phyloP scores from a whole-genome alignment of 2,113 vertebrate genomes.

The Solea solea region DNA sequence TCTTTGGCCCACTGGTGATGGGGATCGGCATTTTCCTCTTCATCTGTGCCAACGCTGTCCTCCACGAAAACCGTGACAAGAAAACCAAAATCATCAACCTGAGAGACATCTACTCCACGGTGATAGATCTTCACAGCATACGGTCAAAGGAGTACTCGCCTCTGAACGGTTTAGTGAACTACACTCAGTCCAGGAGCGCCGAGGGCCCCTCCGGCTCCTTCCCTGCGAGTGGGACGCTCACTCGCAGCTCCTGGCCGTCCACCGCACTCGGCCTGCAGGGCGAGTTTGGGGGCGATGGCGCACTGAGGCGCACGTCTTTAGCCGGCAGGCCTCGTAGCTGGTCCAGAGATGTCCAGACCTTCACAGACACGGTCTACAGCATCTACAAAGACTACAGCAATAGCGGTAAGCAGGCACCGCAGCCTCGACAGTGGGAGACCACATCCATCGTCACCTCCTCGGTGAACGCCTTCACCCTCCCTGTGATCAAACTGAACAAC shows the following conservation, averaged over 20 bases:
- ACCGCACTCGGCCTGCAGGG: constrained; percentile 71
- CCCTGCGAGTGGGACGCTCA: constrained; percentile 80
- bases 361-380: constrained; percentile 91
- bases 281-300: constrained; percentile 66
- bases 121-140: constrained; percentile 94
- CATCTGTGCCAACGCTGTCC: constrained; percentile 97
- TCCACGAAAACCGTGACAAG: constrained; percentile 97
- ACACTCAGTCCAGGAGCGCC: constrained; percentile 83
- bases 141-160: constrained; percentile 88
- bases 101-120: constrained; percentile 96
- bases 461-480: constrained; percentile 88
- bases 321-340: constrained; percentile 68
- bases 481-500: constrained; percentile 87
- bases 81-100: constrained; percentile 98
- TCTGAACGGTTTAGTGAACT: constrained; percentile 90
- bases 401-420: constrained; percentile 64
- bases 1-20: constrained; percentile 97
- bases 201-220: constrained; percentile 79
- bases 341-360: constrained; percentile 81
- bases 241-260: constrained; percentile 87
- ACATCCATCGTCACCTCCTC: constrained; percentile 90
- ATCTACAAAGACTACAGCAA: constrained; percentile 86
- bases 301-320: constrained; percentile 70
- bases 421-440: constrained; percentile 81
- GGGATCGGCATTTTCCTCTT: constrained; percentile 99